Evolutionary conservation across 2,888 invertebrate species (phyloP), one percentile per base, ranked within the genome.

Genomic region (Diabrotica balteata): DNA sequence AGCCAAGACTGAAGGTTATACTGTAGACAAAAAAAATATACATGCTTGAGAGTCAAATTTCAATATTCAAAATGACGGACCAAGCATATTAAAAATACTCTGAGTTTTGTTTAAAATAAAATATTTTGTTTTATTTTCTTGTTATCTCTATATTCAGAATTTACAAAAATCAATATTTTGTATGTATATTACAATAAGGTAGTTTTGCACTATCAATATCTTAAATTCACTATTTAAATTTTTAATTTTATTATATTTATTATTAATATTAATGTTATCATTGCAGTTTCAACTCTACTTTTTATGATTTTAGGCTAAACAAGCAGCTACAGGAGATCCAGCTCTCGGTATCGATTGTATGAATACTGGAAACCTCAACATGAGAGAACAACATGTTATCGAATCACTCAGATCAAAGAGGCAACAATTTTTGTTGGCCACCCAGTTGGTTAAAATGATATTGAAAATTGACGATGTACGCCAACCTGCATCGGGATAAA

Each of bases 381-480:
- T 99, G 99, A 94, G 95, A 81, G 88, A 88, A 7, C 94, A 96
- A 85, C 93, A 96, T 83, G 98, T 99, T 10, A 93, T 99, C 68
- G 99, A 99, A 86, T 97, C 99, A 0, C 88, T 99, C 59, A 92
- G 95, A 84, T 96, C 97, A 49, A 99, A 99, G 89, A 94, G 95
- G 79, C 98, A 99, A 81, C 99, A 99, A 86, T 93, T 99, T 69
- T 87, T 97, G 46, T 87, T 99, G 75, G 98, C 99, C 22, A 97
- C 98, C 0, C 99, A 99, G 81, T 88, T 99, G 72, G 98, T 98
- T 62, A 97, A 98, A 84, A 99, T 99, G 99, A 98, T 99, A 75
- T 89, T 99, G 75, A 99, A 99, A 86, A 99, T 99, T 70, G 99
- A 99, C 83, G 99, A 99, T 83, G 94, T 99, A 51, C 74, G 81